Base-by-base conservation (phyloP, 1,140 invertebrate genomes). In the Ptiloglossa arizonensis region DNA sequence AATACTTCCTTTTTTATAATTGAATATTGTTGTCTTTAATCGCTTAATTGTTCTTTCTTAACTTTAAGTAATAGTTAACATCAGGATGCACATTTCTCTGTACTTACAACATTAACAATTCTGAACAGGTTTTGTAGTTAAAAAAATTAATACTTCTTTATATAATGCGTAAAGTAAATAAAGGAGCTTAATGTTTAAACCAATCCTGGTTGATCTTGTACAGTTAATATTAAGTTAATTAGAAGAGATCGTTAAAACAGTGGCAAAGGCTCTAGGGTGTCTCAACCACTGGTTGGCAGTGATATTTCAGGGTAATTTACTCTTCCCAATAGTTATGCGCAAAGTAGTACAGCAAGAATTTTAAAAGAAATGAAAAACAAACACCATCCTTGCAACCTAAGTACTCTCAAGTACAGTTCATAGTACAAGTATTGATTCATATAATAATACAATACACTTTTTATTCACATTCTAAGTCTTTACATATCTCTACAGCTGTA, bases 231-330 rank as follows among this genome's bases (percentile, higher is more conserved):
- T 35, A 44, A 68, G n/a, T 35, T 3, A 3, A n/a, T n/a, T 57
- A 44, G 35, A 1, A 48, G 54, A 69, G 73, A 75, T 75, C 63
- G 17, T 48, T 57, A 13, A 59, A 46, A 67, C 9, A 35, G 52
- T 44, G 60, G 50, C 50, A 22, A 73, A 73, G 22, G 64, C 13
- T 41, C 0, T 32, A 8, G 4, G 15, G 38, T 52, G 0, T 22
- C 50, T 63, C 27, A 38, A 15, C 59, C 46, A 52, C 46, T 41
- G 19, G 5, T 67, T 75, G 64, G 72, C 64, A 75, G 66, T 76
- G 64, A 46, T 4, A 32, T 76, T 48, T 17, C 9, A 62, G 17
- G 35, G 35, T 38, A 32, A 24, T 35, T 59, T 24, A 3, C 27
- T 15, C 22, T 57, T 11, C 22, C 11, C 24, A 32, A 15, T 32